Evolutionary conservation across 2,797 vertebrate genomes (phyloP).

Genomic region (Arrhamphus sclerolepis): DNA sequence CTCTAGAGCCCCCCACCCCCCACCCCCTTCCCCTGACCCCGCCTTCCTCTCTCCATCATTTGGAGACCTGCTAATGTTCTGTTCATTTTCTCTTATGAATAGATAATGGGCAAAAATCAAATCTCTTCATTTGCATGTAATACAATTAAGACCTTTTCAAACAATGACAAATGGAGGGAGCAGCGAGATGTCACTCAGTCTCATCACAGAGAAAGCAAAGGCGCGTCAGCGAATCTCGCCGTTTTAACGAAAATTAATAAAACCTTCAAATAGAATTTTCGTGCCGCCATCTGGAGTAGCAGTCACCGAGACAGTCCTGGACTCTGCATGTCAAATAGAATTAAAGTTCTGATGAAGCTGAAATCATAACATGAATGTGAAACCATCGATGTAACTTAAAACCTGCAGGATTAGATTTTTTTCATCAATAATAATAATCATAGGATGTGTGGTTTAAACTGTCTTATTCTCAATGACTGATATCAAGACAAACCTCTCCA

Average conservation of each 20-base stretch:
- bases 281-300: conserved; percentile 85
- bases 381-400: conserved; percentile 9
- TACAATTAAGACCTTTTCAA: conserved; percentile 97
- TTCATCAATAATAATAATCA: background rate
- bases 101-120: conserved; percentile 97
- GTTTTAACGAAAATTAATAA: conserved; percentile 92
- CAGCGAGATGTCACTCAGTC: conserved; percentile 93
- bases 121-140: conserved; percentile 99
- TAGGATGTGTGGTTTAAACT: background rate
- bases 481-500: background rate
- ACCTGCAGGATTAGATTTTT: conserved; percentile 1
- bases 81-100: conserved; percentile 97
- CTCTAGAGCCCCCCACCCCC: conserved; percentile 10
- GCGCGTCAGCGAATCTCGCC: conserved; percentile 83
- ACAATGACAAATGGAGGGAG: conserved; percentile 96
- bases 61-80: conserved; percentile 92
- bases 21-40: background rate
- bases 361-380: conserved; percentile 32
- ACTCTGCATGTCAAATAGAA: conserved; percentile 69
- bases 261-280: conserved; percentile 90
- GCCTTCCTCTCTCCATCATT: conserved; percentile 42
- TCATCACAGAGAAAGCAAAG: conserved; percentile 87
- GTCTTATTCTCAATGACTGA: background rate
- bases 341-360: conserved; percentile 59
- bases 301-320: conserved; percentile 80